Evolutionary conservation across 30 jellyfish, hydroid and myxozoan species (phyloP).

Genomic region (Turritopsis rubra): DNA sequence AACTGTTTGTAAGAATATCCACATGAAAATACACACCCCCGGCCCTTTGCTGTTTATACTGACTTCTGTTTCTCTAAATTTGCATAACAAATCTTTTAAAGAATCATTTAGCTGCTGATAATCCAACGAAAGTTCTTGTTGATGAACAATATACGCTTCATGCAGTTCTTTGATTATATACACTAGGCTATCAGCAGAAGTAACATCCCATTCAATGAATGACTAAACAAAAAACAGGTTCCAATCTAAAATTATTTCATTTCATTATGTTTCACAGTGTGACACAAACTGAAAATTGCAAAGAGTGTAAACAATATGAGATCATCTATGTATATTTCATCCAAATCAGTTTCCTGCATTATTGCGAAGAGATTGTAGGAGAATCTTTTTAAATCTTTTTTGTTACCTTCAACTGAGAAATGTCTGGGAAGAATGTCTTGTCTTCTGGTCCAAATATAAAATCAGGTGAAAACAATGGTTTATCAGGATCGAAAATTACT

Average conservation of each 20-base stretch:
- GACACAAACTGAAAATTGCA: neutral
- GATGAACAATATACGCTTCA: neutral
- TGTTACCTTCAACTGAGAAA: neutral
- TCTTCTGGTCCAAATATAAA: slow-evolving; percentile 2
- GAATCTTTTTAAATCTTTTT: too few species aligned
- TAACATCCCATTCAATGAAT: neutral
- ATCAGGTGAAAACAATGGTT: slow-evolving; percentile 22
- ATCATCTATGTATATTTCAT: too few species aligned
- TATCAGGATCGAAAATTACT: slow-evolving; percentile 8
- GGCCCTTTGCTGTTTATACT: neutral
- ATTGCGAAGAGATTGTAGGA: too few species aligned
- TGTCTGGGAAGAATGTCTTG: slow-evolving; percentile 11
- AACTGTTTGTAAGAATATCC: too few species aligned
- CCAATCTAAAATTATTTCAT: neutral
- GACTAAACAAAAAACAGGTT: neutral
- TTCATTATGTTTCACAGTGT: neutral
- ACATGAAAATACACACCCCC: slow-evolving; percentile 2
- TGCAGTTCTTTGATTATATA: neutral
- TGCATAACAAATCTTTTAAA: neutral
- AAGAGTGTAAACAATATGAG: too few species aligned
- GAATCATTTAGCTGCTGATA: neutral
- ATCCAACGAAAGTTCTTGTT: neutral
- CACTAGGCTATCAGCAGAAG: neutral
- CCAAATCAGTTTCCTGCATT: too few species aligned
- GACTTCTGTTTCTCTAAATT: neutral